These are phyloP conservation scores for Notodromas monacha DNA, from an alignment of 2,888 invertebrate species.

Conservation along the genomic window DNA sequence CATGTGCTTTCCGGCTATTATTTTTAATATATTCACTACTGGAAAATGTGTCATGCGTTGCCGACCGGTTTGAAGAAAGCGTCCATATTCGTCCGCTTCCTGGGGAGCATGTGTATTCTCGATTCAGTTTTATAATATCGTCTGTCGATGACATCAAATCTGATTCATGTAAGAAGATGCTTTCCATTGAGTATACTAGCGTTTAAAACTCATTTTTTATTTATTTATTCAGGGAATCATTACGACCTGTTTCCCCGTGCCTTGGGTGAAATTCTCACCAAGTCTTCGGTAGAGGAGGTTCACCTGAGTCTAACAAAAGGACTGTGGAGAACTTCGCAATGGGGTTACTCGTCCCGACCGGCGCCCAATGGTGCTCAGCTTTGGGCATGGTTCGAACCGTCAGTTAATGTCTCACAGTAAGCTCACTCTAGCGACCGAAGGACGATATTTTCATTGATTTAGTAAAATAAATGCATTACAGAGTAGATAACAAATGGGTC, in stretches of 20 bases:
- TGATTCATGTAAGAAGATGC: too few relatives aligned
- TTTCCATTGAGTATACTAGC: not conserved
- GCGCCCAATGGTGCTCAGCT: slow-evolving; percentile 78
- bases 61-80: too few relatives aligned
- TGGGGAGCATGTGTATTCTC: slow-evolving; percentile 1
- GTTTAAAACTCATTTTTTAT: too few relatives aligned
- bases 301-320: slow-evolving; percentile 75
- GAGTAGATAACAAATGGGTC: slow-evolving; percentile 55
- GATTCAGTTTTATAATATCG: not conserved
- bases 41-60: too few relatives aligned
- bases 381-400: slow-evolving; percentile 51
- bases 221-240: slow-evolving; percentile 30
- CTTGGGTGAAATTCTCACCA: slow-evolving; percentile 48
- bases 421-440: slow-evolving; percentile 9
- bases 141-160: too few relatives aligned
- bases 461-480: too few relatives aligned
- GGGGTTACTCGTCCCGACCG: slow-evolving; percentile 71
- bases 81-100: too few relatives aligned
- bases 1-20: too few relatives aligned
- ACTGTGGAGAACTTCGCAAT: slow-evolving; percentile 61
- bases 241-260: slow-evolving; percentile 58
- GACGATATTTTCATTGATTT: too few relatives aligned
- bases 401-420: slow-evolving; percentile 21
- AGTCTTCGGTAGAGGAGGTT: slow-evolving; percentile 54
- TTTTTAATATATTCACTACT: too few relatives aligned